A percentile compares a stretch with the other conserved stretches of the same genome.
Conservation (phyloP, 1,140 invertebrate species). For the Sinella curviseta region DNA sequence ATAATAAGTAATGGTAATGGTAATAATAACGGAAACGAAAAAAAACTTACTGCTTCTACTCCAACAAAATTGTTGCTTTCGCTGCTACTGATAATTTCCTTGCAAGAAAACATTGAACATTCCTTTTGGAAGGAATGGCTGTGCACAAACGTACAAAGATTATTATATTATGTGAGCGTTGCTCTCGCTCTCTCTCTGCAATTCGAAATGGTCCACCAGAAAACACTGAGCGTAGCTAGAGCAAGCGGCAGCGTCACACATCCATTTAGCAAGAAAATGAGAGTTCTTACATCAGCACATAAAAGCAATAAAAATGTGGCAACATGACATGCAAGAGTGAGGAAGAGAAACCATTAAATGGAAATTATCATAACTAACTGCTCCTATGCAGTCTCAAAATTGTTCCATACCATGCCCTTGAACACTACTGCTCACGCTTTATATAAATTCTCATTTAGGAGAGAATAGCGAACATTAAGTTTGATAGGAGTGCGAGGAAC, state of each 20-base stretch:
- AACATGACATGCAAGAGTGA: slow-evolving; percentile 6
- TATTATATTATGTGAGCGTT: too few species aligned
- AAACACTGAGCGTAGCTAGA: too few species aligned
- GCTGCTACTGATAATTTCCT: too few species aligned
- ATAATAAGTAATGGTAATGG: too few species aligned
- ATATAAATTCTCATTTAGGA: background rate
- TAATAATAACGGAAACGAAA: too few species aligned
- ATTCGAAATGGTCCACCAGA: background rate
- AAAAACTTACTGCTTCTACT: too few species aligned
- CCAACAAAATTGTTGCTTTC: too few species aligned
- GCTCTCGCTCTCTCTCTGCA: too few species aligned
- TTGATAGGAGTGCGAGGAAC: too few species aligned
- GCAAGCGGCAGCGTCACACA: background rate
- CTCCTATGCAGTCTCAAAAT: background rate
- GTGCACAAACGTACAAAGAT: too few species aligned
- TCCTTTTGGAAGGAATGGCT: too few species aligned
- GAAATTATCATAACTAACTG: slow-evolving; percentile 19
- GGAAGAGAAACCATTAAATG: slow-evolving; percentile 14
- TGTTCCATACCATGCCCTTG: background rate
- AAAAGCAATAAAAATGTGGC: slow-evolving; percentile 19
- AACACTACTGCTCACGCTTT: background rate
- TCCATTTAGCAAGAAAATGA: slow-evolving; percentile 11
- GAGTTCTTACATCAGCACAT: slow-evolving; percentile 16
- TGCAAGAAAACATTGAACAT: too few species aligned
- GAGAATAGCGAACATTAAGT: background rate